Evolutionary conservation across 2,888 invertebrate genomes (phyloP).

Genomic region (Lutraria lutraria): DNA sequence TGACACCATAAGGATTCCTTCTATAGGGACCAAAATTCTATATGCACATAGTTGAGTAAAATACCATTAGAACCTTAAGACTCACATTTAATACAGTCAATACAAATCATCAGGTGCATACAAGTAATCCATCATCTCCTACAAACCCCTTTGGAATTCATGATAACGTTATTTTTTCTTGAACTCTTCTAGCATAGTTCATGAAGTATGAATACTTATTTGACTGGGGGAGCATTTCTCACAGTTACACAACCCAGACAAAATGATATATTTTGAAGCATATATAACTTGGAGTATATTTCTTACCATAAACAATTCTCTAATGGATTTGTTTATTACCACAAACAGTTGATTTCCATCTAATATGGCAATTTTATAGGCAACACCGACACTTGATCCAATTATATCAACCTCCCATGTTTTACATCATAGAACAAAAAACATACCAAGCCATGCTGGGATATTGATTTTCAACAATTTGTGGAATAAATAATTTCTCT

Average conservation of each 20-base stretch:
- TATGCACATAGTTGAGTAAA: no score
- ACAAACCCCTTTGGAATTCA: no score
- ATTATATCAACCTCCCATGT: neutral
- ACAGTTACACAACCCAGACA: neutral
- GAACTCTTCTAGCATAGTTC: neutral
- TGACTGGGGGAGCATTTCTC: neutral
- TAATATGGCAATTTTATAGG: conserved; percentile 6
- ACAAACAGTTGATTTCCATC: conserved; percentile 17
- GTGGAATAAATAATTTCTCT: neutral
- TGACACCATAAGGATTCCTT: no score
- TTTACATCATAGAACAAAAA: conserved; percentile 17
- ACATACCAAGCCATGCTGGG: conserved; percentile 14
- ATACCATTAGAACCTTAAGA: no score
- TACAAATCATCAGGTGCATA: no score
- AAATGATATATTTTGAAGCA: neutral
- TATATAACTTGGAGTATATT: neutral
- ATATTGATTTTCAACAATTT: neutral
- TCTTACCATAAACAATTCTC: conserved; percentile 22
- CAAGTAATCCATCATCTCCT: no score
- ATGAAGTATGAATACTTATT: neutral
- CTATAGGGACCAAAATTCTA: no score
- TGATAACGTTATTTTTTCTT: no score
- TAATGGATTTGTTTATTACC: conserved; percentile 25
- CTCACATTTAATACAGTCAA: no score
- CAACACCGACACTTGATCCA: neutral